phyloP scores from a whole-genome alignment of 2,797 vertebrate species.

The Orestias chungarensis region DNA sequence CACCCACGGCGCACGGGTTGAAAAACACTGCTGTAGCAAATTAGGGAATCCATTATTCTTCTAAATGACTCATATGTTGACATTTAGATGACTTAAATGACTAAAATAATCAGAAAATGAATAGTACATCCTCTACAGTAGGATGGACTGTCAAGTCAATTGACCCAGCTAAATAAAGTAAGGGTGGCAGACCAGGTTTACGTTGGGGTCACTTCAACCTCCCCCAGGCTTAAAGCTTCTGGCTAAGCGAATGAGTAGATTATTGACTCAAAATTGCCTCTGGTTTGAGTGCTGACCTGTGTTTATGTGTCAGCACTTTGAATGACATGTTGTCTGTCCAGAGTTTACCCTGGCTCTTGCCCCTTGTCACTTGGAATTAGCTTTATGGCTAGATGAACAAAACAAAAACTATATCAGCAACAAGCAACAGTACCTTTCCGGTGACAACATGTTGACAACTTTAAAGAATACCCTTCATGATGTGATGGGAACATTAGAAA shows the following conservation, averaged over 20 bases:
- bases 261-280: constrained; percentile 8
- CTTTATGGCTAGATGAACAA: constrained; percentile 6
- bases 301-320: constrained; percentile 3
- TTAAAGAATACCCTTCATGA: background rate
- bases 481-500: background rate
- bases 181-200: background rate
- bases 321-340: constrained; percentile 12
- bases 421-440: constrained; percentile 3
- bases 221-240: background rate
- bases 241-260: background rate
- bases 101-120: background rate
- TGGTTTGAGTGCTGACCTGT: constrained; percentile 10
- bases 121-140: background rate
- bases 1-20: too few species aligned
- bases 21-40: constrained; percentile 7
- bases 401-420: constrained; percentile 4
- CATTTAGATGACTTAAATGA: background rate
- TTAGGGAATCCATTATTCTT: constrained; percentile 2
- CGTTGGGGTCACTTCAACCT: background rate
- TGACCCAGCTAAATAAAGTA: background rate
- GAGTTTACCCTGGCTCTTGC: background rate
- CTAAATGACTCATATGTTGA: background rate
- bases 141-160: background rate
- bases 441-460: constrained; percentile 1
- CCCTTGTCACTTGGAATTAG: constrained; percentile 10